These are phyloP conservation scores for Agriopis marginaria DNA, from an alignment of 2,888 invertebrate species.

Conservation along the genomic window DNA sequence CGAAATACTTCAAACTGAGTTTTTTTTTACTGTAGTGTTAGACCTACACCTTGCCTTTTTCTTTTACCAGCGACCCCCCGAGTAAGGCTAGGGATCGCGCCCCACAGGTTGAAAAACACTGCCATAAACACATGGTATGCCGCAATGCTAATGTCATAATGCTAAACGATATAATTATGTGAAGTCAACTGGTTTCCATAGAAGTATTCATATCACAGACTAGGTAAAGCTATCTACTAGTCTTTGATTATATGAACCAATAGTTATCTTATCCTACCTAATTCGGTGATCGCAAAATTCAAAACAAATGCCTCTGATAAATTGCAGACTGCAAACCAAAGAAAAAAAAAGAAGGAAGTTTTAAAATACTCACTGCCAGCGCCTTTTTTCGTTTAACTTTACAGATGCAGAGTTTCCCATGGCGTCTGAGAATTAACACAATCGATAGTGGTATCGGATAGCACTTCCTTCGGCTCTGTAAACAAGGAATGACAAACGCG, in stretches of 20 bases:
- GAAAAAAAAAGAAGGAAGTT: constrained; percentile 25
- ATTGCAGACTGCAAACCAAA: neutral
- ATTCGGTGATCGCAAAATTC: neutral
- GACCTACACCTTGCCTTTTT: too few species aligned
- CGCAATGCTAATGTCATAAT: neutral
- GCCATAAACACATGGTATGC: neutral
- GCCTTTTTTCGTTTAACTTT: constrained; percentile 76
- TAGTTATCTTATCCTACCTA: too few species aligned
- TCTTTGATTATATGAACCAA: neutral
- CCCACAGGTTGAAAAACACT: too few species aligned
- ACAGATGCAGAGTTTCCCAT: constrained; percentile 82
- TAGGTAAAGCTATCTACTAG: neutral
- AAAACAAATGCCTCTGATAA: constrained; percentile 5
- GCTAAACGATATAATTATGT: constrained; percentile 5
- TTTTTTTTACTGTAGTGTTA: too few species aligned
- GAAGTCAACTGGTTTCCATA: constrained; percentile 4
- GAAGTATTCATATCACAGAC: neutral
- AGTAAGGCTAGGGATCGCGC: too few species aligned
- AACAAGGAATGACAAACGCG: constrained; percentile 35
- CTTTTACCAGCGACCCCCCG: too few species aligned
- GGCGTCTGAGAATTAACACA: constrained; percentile 26
- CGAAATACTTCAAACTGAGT: too few species aligned
- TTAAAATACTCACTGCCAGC: constrained; percentile 76
- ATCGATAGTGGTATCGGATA: constrained; percentile 20
- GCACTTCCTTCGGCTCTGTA: constrained; percentile 30